A percentile compares a stretch with the other conserved stretches of the same genome.
Conservation (phyloP, 2,113 vertebrate species). For the Callospermophilus lateralis region DNA sequence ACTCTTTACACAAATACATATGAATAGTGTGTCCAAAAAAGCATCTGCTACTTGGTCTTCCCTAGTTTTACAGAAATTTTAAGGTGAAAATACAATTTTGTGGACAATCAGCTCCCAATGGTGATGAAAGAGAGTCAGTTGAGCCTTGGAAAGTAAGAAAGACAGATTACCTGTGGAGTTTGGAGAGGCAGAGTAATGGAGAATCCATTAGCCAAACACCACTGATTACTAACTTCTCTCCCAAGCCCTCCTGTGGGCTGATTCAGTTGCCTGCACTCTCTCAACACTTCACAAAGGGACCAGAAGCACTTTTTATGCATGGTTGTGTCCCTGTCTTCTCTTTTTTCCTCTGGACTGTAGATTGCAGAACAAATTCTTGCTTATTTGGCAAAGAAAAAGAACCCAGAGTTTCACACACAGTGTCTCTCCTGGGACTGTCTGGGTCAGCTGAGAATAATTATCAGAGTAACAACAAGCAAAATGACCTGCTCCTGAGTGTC, state of each 20-base stretch:
- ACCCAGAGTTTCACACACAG: neutral
- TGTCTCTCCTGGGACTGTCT: neutral
- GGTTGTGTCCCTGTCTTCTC: neutral
- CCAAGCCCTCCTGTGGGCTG: rapidly evolving
- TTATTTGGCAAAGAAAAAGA: neutral
- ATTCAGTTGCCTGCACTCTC: neutral
- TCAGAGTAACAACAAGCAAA: neutral
- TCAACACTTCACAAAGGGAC: neutral
- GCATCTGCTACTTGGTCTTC: neutral
- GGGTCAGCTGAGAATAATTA: neutral
- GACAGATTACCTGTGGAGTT: neutral
- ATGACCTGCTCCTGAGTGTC: neutral
- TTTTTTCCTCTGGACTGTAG: neutral
- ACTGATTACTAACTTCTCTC: rapidly evolving
- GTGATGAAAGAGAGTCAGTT: neutral
- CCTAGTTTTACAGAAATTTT: neutral
- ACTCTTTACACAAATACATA: neutral
- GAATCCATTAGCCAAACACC: neutral
- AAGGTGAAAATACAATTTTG: neutral
- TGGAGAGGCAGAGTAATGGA: neutral
- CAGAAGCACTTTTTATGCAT: neutral
- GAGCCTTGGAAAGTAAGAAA: neutral
- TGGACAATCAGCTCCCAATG: neutral
- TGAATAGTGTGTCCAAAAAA: neutral
- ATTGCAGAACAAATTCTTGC: neutral